phyloP scores from a whole-genome alignment of 2,113 vertebrate species.

The Suricata suricatta region DNA sequence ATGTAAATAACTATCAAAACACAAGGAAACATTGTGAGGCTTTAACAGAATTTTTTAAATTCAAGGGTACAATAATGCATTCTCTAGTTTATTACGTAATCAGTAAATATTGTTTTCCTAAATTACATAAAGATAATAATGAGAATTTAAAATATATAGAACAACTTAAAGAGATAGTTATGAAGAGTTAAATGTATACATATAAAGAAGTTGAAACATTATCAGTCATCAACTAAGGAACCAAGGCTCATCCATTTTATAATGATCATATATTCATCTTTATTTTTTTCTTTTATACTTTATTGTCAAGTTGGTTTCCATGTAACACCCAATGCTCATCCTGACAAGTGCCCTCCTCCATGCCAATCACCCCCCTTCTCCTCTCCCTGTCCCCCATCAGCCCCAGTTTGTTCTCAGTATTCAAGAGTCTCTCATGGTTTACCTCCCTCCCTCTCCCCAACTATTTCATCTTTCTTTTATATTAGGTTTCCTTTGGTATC shows the following conservation, averaged over 20 bases:
- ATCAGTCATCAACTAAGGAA: not conserved
- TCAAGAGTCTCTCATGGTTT: no score
- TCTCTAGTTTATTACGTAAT: not conserved
- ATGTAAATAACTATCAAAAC: not conserved
- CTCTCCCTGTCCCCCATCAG: no score
- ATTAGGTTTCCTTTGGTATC: not conserved
- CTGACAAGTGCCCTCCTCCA: no score
- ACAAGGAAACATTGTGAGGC: not conserved
- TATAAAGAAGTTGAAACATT: not conserved
- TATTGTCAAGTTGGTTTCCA: no score
- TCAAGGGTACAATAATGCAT: not conserved
- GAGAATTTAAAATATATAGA: not conserved
- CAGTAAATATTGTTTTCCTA: not conserved
- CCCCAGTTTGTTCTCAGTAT: no score
- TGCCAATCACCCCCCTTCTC: no score
- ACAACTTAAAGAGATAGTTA: not conserved
- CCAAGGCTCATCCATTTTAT: not conserved
- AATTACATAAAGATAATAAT: not conserved
- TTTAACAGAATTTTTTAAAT: not conserved
- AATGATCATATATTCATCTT: not conserved
- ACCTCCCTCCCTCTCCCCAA: no score
- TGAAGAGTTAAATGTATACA: not conserved
- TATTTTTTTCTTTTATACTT: no score
- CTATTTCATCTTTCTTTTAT: not conserved
- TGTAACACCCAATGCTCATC: no score